phyloP scores from a whole-genome alignment of 2,888 invertebrate species.

The Melipona bicolor region DNA sequence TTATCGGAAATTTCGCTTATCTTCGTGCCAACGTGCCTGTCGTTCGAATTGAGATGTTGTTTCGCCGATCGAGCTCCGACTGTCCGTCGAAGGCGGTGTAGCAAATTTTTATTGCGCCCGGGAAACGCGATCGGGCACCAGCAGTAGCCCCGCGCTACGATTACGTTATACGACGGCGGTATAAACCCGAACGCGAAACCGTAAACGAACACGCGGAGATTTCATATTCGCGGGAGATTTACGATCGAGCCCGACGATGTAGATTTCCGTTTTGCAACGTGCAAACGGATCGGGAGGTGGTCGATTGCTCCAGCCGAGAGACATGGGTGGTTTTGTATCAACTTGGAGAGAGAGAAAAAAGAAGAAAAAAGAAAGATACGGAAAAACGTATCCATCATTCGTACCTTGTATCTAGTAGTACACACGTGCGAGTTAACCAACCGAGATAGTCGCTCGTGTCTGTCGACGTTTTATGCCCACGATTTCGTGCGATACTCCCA shows the following conservation, averaged over 20 bases:
- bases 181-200: background rate
- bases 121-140: background rate
- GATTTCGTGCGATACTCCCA: constrained; percentile 64
- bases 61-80: background rate
- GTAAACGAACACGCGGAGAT: constrained; percentile 3
- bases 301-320: background rate
- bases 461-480: constrained; percentile 60
- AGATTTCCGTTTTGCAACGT: constrained; percentile 36
- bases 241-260: constrained; percentile 11
- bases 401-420: background rate
- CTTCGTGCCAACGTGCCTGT: background rate
- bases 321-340: constrained; percentile 30
- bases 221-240: constrained; percentile 31
- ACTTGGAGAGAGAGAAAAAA: background rate
- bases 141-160: background rate
- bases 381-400: constrained; percentile 49
- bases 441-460: constrained; percentile 57
- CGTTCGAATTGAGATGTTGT: background rate
- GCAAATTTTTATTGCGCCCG: background rate
- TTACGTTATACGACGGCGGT: background rate
- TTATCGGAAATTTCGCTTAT: background rate
- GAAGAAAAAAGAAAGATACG: background rate
- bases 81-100: background rate
- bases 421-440: constrained; percentile 29
- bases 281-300: constrained; percentile 11